phyloP scores from a whole-genome alignment of 2,113 vertebrate species.

The Arizona elegans region DNA sequence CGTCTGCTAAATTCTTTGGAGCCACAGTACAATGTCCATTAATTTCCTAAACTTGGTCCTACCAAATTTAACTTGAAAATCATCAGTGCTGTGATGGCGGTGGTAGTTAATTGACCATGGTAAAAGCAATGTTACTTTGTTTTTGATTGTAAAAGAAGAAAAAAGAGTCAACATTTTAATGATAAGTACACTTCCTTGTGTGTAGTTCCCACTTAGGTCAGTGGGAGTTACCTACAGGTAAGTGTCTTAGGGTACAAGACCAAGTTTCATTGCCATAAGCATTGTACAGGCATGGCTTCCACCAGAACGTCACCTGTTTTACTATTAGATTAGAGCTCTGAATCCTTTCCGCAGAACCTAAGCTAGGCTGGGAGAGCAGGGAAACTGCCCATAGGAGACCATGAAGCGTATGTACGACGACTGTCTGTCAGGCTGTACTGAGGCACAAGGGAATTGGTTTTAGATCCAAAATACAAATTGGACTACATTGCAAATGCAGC shows the following conservation, averaged over 20 bases:
- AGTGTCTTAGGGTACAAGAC: conserved; percentile 43
- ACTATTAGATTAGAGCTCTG: conserved; percentile 60
- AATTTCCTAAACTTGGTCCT: conserved; percentile 48
- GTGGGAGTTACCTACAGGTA: conserved; percentile 6
- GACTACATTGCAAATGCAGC: conserved; percentile 22
- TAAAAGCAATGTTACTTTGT: background rate
- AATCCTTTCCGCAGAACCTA: conserved; percentile 45
- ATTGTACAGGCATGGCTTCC: conserved; percentile 62
- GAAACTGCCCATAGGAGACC: conserved; percentile 44
- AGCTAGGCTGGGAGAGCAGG: conserved; percentile 35
- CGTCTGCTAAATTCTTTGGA: conserved; percentile 68
- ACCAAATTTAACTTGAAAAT: conserved; percentile 51
- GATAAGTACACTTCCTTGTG: background rate
- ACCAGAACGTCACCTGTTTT: conserved; percentile 46
- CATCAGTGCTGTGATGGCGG: conserved; percentile 22
- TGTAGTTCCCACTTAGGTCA: background rate
- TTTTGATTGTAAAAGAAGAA: conserved; percentile 23
- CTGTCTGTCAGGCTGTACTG: conserved; percentile 32
- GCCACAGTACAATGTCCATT: conserved; percentile 61
- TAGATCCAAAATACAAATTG: conserved; percentile 48
- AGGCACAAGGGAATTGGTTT: conserved; percentile 23
- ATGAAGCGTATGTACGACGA: background rate
- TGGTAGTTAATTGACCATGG: conserved; percentile 31
- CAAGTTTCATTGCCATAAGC: conserved; percentile 44
- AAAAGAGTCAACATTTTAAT: background rate